Base-by-base conservation (phyloP, 2,888 invertebrate species). In the Pyrrhia umbra region DNA sequence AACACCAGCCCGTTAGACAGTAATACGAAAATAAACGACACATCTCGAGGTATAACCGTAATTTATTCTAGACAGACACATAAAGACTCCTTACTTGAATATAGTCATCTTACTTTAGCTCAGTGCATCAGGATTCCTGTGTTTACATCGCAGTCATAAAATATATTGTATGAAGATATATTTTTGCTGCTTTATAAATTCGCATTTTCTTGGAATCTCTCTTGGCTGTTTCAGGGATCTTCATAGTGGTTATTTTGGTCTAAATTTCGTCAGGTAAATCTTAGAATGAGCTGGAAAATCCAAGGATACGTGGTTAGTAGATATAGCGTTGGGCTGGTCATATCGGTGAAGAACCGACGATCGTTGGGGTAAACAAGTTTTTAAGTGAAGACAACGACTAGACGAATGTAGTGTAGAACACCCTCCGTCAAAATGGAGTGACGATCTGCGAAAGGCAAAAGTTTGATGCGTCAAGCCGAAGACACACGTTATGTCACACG, bases 61-160 rank as follows among this genome's bases (percentile, higher is more conserved):
- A 70, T 75, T 61, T 75, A 70, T 75, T 61, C 37, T 47, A 47
- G 55, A 68, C 54, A 34, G 23, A 75, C 16, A 34, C 46, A 46
- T 70, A 75, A 68, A 75, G 18, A 55, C 47, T 51, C n/a, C 43
- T 30, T 73, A 37, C 40, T 13, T 34, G 39, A 51, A 75, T 9
- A 47, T 55, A 60, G 61, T 55, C 37, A 10, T 68, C 50, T 73
- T 52, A 45, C 39, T 52, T 51, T 30, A 56, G 39, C 50, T 43
- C 27, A 47, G 25, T 68, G 75, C 51, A 68, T 73, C 59, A 61
- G 42, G 39, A 52, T 15, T 42, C 15, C 52, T 23, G 37, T 40
- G 21, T 27, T 54, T 6, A 54, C 55, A 59, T 43, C 21, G 45
- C 16, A 13, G 51, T 51, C 59, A 13, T 58, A 68, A 68, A 71